Conservation (phyloP, 1,140 invertebrate species). For the Anastatus disparis region DNA sequence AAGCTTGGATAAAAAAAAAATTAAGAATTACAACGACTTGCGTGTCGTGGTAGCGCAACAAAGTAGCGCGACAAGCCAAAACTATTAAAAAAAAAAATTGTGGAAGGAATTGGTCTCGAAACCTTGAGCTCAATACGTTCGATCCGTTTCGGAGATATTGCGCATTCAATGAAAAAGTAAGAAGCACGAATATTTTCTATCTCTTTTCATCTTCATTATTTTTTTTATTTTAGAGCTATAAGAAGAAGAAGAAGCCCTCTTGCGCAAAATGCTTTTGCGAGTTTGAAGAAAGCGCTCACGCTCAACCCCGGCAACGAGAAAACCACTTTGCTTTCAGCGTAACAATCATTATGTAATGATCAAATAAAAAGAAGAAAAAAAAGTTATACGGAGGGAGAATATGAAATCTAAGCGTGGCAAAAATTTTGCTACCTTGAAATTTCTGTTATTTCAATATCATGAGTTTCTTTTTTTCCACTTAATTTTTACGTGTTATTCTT, state of each 20-base stretch:
- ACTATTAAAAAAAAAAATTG: slow-evolving; percentile 16
- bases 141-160: slow-evolving; percentile 58
- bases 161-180: slow-evolving; percentile 41
- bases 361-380: no score
- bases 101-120: slow-evolving; percentile 29
- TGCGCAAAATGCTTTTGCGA: slow-evolving; percentile 24
- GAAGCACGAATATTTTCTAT: slow-evolving; percentile 35
- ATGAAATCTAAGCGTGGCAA: no score
- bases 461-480: no score
- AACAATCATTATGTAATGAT: not conserved
- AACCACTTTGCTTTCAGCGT: slow-evolving; percentile 14
- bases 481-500: no score
- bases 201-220: no score
- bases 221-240: no score
- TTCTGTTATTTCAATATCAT: no score
- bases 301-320: not conserved
- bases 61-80: not conserved
- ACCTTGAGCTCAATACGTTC: slow-evolving; percentile 59
- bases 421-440: no score
- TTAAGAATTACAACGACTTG: no score
- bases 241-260: slow-evolving; percentile 2
- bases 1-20: no score
- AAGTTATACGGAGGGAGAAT: no score
- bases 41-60: not conserved
- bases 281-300: slow-evolving; percentile 12